Conservation (phyloP, 2,888 invertebrate genomes). For the Drosophila pseudotakahashii region DNA sequence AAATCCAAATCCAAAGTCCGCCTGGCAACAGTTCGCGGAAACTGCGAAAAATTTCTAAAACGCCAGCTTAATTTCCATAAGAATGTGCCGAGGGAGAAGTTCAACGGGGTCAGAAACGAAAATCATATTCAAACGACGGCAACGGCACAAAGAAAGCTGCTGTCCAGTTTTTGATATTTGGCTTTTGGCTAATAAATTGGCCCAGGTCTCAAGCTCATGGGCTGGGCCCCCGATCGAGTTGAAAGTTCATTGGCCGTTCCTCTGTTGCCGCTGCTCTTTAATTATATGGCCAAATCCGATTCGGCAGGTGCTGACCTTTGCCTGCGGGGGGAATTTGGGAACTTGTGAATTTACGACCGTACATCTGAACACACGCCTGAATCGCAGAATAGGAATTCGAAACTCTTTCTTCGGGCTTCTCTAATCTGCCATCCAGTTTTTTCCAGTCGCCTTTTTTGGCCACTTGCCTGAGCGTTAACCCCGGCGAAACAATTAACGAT, state of each 20-base stretch:
- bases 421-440: slow-evolving; percentile 28
- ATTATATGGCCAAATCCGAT: slow-evolving; percentile 52
- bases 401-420: slow-evolving; percentile 1
- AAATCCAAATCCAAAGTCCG: not conserved
- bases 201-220: slow-evolving; percentile 36
- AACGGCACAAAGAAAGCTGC: slow-evolving; percentile 33
- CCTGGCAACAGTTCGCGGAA: slow-evolving; percentile 22
- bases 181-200: slow-evolving; percentile 59
- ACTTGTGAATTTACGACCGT: slow-evolving; percentile 15
- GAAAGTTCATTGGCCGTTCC: slow-evolving; percentile 66
- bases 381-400: slow-evolving; percentile 12
- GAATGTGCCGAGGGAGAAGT: slow-evolving; percentile 23
- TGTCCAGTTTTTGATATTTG: slow-evolving; percentile 14
- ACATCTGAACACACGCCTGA: slow-evolving; percentile 14
- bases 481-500: slow-evolving; percentile 58
- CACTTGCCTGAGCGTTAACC: slow-evolving; percentile 77
- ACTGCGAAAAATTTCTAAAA: slow-evolving; percentile 23
- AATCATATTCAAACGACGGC: slow-evolving; percentile 3
- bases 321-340: not conserved
- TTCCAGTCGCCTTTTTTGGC: slow-evolving; percentile 22
- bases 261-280: slow-evolving; percentile 45
- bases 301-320: slow-evolving; percentile 47
- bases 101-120: slow-evolving; percentile 22
- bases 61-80: slow-evolving; percentile 27
- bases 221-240: slow-evolving; percentile 52